Evolutionary conservation across 2,797 vertebrate genomes (phyloP), one percentile per base, ranked within the genome.

Genomic region (Danio tinwini): DNA sequence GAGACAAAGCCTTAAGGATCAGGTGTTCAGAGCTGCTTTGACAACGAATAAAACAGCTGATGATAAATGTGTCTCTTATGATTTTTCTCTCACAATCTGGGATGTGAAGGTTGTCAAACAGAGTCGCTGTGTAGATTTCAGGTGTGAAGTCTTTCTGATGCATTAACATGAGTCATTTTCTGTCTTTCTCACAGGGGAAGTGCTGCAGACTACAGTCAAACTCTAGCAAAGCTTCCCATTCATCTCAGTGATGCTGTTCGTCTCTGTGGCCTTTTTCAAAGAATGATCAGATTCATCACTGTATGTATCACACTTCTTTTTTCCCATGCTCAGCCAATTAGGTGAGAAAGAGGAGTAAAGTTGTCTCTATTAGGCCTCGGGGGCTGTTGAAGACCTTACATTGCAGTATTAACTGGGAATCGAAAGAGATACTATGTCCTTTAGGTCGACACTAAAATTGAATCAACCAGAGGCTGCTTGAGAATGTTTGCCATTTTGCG

Each of bases 291-390:
- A 62, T 70, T 68, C 11, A 14, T 52, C 40, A 55, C 29, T 53
- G 53, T 72, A 52, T 55, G 39, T 40, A 50, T 74, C 53, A 7
- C 59, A 21, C 52, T 17, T 45, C 12, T 5, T n/a, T 56, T 56
- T 49, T 59, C 53, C 16, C 37, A 69, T 69, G 64, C 73, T 62
- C 74, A 78, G 69, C 29, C 49, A 69, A 39, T 70, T 70, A 76
- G n/a, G 50, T 39, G 44, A 50, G 19, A 64, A 29, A 64, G 56
- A 56, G 17, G 13, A 61, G 13, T n/a, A 53, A 12, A 21, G 40
- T 29, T 72, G n/a, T 61, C 42, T 62, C 45, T 49, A 9, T 49
- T 50, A 47, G 29, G 21, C 14, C 52, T 52, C 49, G 40, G 69
- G 72, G 75, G 47, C 39, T 44, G 47, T 70, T 19, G 4, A n/a